Evolutionary conservation across 1,140 invertebrate species (phyloP).

Genomic region (Pogonus chalceus): DNA sequence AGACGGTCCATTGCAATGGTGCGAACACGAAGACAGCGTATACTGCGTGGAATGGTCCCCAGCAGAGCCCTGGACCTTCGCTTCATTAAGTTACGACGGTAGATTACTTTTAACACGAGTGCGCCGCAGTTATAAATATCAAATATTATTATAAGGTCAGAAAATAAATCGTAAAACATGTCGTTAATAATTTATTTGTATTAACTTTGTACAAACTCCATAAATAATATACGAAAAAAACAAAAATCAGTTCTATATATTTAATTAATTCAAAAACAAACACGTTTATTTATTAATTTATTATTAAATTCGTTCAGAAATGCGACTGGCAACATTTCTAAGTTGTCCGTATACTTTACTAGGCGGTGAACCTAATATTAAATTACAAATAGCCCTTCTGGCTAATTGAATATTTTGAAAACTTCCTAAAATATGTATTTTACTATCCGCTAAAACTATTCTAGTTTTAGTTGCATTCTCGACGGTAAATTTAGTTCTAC

Average conservation of each 20-base stretch:
- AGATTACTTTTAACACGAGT: not conserved
- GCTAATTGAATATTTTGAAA: slow-evolving; percentile 96
- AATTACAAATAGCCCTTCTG: slow-evolving; percentile 89
- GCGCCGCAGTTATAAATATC: not conserved
- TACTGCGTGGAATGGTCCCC: slow-evolving; percentile 95
- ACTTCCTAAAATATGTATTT: slow-evolving; percentile 96
- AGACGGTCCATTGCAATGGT: slow-evolving; percentile 78
- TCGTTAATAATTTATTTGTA: not conserved
- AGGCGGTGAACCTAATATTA: slow-evolving; percentile 92
- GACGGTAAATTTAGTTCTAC: slow-evolving; percentile 95
- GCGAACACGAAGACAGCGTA: slow-evolving; percentile 96
- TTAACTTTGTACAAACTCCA: not conserved
- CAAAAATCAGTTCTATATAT: too few species aligned
- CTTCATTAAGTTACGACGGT: slow-evolving; percentile 85
- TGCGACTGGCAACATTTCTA: slow-evolving; percentile 67
- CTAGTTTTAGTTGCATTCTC: slow-evolving; percentile 98
- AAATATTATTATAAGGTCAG: not conserved
- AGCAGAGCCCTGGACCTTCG: slow-evolving; percentile 96
- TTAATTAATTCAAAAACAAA: slow-evolving; percentile 1
- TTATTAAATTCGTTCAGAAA: slow-evolving; percentile 70
- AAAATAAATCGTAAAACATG: not conserved
- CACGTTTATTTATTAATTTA: slow-evolving; percentile 10
- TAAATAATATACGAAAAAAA: too few species aligned
- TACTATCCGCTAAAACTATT: slow-evolving; percentile 92
- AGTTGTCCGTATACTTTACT: slow-evolving; percentile 94